Base-by-base conservation (phyloP, 2,113 vertebrate species). In the Etheostoma cragini region DNA sequence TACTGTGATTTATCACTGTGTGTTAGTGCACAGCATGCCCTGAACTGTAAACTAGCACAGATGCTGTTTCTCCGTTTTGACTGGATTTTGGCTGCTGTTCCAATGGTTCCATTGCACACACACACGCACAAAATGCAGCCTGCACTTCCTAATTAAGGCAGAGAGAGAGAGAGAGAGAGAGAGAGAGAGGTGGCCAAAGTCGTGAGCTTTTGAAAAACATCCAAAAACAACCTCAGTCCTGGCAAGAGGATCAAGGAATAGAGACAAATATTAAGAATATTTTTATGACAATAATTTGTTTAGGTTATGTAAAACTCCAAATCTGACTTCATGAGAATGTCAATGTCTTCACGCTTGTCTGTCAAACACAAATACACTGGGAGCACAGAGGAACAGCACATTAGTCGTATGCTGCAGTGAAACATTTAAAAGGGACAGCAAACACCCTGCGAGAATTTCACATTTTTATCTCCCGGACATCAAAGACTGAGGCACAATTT, bases 61-160 rank as follows among this genome's bases (percentile, higher is more conserved):
- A 79, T 73, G 78, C 52, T 49, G 62, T 75, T 83, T 69, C 73
- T 89, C 26, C 2, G 45, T 49, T 82, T 83, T 72, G 72, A 81
- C 78, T 66, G 8, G 52, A 58, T 30, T 82, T 80, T 81, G 77
- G 80, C 85, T 77, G 78, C 74, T 53, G 54, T 66, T 81, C 57
- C 63, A 45, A 21, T 76, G 35, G 26, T 63, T 84, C 49, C 82
- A 89, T 80, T 84, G 72, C 67, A 72, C 62, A 75, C 35, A 77
- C 52, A 67, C 24, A 57, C 24, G 6, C 61, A 80, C 42, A 74
- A 66, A 82, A 88, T 82, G 72, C 30, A 83, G 64, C 60, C 75
- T 54, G 35, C 45, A 87, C 61, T 92, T 90, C 92, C 89, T 88
- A 93, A 93, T 92, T 94, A 92, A 92, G 91, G 89, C 92, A 56